Evolutionary conservation across 1,140 invertebrate genomes (phyloP).

Genomic region (Antheraea mylitta): DNA sequence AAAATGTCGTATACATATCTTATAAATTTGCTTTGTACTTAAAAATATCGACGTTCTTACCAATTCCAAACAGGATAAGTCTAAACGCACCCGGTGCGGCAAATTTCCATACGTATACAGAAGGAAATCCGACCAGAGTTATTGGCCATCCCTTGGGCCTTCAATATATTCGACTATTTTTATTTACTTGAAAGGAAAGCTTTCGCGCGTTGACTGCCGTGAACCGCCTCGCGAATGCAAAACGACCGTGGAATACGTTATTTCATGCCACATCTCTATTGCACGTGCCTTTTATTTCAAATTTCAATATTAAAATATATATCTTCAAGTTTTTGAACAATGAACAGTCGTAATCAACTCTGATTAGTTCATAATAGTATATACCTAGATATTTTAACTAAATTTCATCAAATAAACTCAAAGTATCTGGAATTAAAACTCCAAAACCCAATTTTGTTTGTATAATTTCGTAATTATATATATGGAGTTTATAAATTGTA

Average conservation of each 20-base stretch:
- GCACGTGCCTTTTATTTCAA: conserved; percentile 16
- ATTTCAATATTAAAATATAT: conserved; percentile 3
- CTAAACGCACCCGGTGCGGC: conserved; percentile 22
- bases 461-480: neutral
- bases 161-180: conserved; percentile 58
- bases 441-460: too few species aligned
- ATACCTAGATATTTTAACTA: too few species aligned
- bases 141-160: conserved; percentile 59
- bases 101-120: conserved; percentile 54
- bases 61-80: conserved; percentile 6
- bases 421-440: too few species aligned
- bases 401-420: too few species aligned
- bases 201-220: conserved; percentile 39
- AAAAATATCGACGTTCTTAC: conserved; percentile 27
- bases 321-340: neutral
- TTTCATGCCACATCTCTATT: conserved; percentile 28
- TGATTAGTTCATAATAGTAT: too few species aligned
- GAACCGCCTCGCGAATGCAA: conserved; percentile 28
- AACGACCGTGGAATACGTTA: conserved; percentile 50
- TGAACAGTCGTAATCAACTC: too few species aligned
- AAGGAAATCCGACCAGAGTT: conserved; percentile 46
- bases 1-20: too few species aligned
- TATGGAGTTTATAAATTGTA: neutral
- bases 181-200: conserved; percentile 61
- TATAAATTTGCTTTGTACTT: too few species aligned